These are phyloP conservation scores for Eucera pruinosa DNA, from an alignment of 2,888 invertebrate genomes.

Conservation along the genomic window DNA sequence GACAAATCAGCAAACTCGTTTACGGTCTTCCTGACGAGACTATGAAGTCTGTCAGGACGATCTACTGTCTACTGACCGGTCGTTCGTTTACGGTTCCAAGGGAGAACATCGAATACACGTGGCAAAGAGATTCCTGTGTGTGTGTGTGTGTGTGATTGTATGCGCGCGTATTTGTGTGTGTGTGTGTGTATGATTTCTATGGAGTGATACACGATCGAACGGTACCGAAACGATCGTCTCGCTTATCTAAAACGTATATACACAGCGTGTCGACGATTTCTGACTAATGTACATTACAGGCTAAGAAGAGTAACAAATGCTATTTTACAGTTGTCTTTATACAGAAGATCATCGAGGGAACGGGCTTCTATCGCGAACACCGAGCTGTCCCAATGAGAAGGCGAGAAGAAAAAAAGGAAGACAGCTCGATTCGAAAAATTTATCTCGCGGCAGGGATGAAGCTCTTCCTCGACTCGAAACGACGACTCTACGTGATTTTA, in stretches of 20 bases:
- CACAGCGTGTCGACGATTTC: constrained; percentile 68
- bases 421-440: constrained; percentile 4
- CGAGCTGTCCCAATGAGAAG: constrained; percentile 1
- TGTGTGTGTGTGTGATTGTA: not conserved
- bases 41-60: too few relatives aligned
- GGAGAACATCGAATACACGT: constrained; percentile 76
- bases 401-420: not conserved
- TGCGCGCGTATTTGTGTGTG: not conserved
- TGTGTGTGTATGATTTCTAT: constrained; percentile 66
- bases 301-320: constrained; percentile 83
- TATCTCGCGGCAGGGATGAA: not conserved
- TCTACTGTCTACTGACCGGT: too few relatives aligned
- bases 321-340: constrained; percentile 80
- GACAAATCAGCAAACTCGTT: constrained; percentile 3
- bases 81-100: constrained; percentile 47
- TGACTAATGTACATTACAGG: constrained; percentile 80
- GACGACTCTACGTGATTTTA: constrained; percentile 4
- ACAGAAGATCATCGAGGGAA: constrained; percentile 56
- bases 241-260: constrained; percentile 73
- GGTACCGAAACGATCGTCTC: constrained; percentile 65
- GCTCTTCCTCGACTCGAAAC: constrained; percentile 1
- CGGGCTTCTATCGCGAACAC: constrained; percentile 43
- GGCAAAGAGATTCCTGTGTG: constrained; percentile 50
- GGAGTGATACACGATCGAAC: constrained; percentile 71
- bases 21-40: not conserved